Conservation (phyloP, 2,113 vertebrate species). For the Melanocharis versteri region DNA sequence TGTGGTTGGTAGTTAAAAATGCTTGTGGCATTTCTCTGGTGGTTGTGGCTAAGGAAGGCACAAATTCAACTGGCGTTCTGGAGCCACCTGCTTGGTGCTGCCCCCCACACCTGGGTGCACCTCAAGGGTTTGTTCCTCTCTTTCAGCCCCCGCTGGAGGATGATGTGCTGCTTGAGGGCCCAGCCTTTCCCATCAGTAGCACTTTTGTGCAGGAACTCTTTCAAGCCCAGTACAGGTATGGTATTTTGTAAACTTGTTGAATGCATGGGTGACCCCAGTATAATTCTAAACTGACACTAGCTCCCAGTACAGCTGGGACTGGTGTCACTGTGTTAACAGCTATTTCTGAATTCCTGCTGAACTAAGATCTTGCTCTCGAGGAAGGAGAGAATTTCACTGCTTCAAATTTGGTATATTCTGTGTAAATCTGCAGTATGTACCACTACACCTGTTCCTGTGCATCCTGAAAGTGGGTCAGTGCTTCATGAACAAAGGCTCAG, state of each 20-base stretch:
- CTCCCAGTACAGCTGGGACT: neutral
- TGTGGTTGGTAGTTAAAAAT: neutral
- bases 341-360: neutral
- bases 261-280: neutral
- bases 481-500: neutral
- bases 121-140: neutral
- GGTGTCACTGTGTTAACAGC: neutral
- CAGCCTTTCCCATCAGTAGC: constrained; percentile 87
- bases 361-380: neutral
- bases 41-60: neutral
- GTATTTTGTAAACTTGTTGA: neutral
- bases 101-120: rapidly evolving
- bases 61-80: rapidly evolving
- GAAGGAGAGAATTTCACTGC: neutral
- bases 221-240: constrained; percentile 96
- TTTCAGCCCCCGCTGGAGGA: constrained; percentile 88
- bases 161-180: constrained; percentile 83
- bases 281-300: neutral
- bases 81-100: neutral
- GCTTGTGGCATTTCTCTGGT: neutral
- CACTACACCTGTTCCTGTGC: neutral
- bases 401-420: neutral
- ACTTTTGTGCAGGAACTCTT: constrained; percentile 98
- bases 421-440: neutral
- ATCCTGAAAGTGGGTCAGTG: neutral